phyloP scores from a whole-genome alignment of 2,888 invertebrate species.

The Temnothorax ravouxi region DNA sequence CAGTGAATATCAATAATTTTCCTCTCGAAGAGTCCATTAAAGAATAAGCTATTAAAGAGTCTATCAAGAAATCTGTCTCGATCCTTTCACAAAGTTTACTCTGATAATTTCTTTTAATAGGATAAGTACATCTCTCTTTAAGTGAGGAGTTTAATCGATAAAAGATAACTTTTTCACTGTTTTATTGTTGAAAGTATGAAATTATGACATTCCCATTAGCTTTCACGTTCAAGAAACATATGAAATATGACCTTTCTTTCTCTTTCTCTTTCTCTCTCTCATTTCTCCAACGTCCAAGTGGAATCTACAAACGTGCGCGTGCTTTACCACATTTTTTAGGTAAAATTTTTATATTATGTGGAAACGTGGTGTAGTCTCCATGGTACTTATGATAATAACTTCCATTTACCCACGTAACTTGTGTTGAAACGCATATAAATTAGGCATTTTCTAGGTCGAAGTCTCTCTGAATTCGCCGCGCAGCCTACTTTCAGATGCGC shows the following conservation, averaged over 20 bases:
- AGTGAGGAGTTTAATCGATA: not conserved
- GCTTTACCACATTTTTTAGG: not conserved
- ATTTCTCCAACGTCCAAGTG: not conserved
- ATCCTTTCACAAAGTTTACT: not conserved
- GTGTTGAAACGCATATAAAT: constrained; percentile 43
- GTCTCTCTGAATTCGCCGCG: constrained; percentile 16
- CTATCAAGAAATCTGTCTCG: not conserved
- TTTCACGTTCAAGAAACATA: constrained; percentile 14
- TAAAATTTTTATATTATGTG: not conserved
- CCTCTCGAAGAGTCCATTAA: not conserved
- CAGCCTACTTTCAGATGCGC: constrained; percentile 37
- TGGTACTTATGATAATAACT: constrained; percentile 27
- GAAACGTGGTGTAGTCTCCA: not conserved
- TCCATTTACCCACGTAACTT: constrained; percentile 27
- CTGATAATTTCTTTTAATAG: not conserved
- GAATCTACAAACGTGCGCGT: not conserved
- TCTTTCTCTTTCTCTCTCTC: not conserved
- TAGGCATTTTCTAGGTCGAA: constrained; percentile 37
- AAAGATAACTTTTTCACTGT: not conserved
- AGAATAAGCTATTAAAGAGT: not conserved
- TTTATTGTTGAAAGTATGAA: constrained; percentile 26
- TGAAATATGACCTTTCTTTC: not conserved
- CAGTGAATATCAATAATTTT: constrained; percentile 40
- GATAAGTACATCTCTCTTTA: not conserved
- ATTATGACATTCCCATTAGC: constrained; percentile 7